Evolutionary conservation across 1,140 invertebrate species (phyloP), one percentile per base, ranked within the genome.

Genomic region (Tribolium castaneum): DNA sequence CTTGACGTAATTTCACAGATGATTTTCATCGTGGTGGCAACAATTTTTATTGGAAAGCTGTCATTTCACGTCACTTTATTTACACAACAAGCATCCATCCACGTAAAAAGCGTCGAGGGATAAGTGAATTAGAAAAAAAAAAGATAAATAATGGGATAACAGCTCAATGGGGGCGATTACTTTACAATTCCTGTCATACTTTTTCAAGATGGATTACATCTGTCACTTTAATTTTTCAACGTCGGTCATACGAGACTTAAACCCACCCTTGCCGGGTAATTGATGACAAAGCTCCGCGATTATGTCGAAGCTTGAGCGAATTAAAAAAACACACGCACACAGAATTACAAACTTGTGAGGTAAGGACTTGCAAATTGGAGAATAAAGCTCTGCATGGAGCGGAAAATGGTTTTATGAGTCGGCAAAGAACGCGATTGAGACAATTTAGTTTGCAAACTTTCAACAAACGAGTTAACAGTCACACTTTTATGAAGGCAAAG

Each of bases 101-200:
- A 25, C 14, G 35, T 35, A 14, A 66, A 66, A 66, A 66, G 30
- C 30, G 59, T 39, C 59, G 2, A 30, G 9, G 59, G 59, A 16
- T 66, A 66, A 66, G 59, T 66, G 59, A 66, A 66, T 66, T 66
- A 66, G 59, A 35, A 66, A 35, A 35, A 66, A n/a, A 66, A 66
- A 66, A 22, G 59, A 66, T 66, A 66, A 66, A 66, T 66, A 66
- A 59, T 12, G 30, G 30, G 13, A 35, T 35, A 35, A 13, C 25
- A 66, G 59, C 59, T 66, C 59, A 35, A 66, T 66, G 59, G 59
- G 39, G 59, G 30, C 59, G 59, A 66, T 66, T 66, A 66, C 59
- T 66, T 66, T 66, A 66, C 59, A 66, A 66, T 66, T 66, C 14
- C 59, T 66, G 59, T 66, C 59, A 66, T 10, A 66, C 12, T 66